Percentiles rank a stretch among this genome's conserved stretches.
These are phyloP conservation scores for Zaprionus vittiger DNA, from an alignment of 1,140 invertebrate species.

Conservation along the genomic window DNA sequence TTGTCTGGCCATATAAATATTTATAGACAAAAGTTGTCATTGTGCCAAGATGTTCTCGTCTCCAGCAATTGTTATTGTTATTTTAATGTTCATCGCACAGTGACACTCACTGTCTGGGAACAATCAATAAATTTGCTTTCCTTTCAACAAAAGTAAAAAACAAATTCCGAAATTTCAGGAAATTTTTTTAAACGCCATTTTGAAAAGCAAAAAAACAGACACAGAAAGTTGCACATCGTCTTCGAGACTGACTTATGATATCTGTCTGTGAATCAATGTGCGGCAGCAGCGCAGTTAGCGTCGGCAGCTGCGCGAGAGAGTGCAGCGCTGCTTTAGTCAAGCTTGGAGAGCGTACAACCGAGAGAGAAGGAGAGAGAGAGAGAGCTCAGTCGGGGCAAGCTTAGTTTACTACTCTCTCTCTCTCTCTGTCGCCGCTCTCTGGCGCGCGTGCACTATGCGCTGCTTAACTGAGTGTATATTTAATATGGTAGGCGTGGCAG, in stretches of 20 bases:
- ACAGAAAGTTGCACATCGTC: conserved; percentile 45
- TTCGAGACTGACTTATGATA: conserved; percentile 40
- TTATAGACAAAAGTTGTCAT: conserved; percentile 72
- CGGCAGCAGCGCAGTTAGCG: conserved; percentile 3
- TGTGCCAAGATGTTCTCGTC: conserved; percentile 66
- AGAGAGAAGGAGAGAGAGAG: neutral
- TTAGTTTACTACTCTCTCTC: neutral
- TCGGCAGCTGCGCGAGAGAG: conserved; percentile 6
- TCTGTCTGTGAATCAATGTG: conserved; percentile 33
- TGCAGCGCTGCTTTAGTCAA: neutral
- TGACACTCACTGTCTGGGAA: conserved; percentile 4
- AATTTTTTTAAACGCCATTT: conserved; percentile 27
- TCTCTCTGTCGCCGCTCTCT: neutral
- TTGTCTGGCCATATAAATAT: conserved; percentile 63
- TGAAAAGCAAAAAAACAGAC: conserved; percentile 4
- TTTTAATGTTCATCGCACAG: conserved; percentile 14
- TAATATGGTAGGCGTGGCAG: conserved; percentile 45
- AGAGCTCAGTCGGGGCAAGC: conserved; percentile 19
- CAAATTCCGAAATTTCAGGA: neutral
- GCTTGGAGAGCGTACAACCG: neutral
- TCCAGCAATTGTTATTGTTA: conserved; percentile 20
- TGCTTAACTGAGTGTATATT: conserved; percentile 30
- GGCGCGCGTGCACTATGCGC: conserved; percentile 4
- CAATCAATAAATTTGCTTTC: conserved; percentile 4
- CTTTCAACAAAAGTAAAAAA: neutral